A percentile compares a stretch with the other conserved stretches of the same genome.
Evolutionary conservation across 2,113 vertebrate genomes (phyloP).

Genomic region (Catharus fuscescens): DNA sequence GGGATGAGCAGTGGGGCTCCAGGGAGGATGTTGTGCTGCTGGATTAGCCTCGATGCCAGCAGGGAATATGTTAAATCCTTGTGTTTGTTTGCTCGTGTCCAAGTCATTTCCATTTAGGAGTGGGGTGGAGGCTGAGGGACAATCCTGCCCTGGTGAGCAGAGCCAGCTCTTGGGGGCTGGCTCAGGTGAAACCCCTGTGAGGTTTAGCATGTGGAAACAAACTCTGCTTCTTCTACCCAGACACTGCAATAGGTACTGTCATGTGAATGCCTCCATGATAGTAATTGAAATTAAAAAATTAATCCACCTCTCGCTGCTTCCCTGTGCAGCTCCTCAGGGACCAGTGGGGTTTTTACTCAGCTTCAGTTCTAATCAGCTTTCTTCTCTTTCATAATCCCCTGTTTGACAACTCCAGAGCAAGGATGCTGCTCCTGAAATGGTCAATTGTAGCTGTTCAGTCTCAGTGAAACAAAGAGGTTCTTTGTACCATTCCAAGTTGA

Average conservation of each 20-base stretch:
- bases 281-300: not conserved
- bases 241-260: not conserved
- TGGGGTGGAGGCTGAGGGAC: fast-evolving
- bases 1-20: not conserved
- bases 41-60: not conserved
- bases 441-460: not conserved
- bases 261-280: not conserved
- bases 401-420: not conserved
- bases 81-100: not conserved
- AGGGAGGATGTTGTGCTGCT: not conserved
- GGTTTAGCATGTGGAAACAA: not conserved
- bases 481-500: not conserved
- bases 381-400: not conserved
- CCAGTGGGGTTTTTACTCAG: not conserved
- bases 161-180: not conserved
- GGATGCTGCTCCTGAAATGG: not conserved
- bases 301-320: not conserved
- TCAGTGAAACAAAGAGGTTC: not conserved
- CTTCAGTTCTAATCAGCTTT: not conserved
- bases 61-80: not conserved
- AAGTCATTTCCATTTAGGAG: not conserved
- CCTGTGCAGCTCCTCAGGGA: not conserved
- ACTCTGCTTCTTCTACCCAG: not conserved
- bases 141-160: not conserved
- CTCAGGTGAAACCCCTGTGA: not conserved